phyloP scores from a whole-genome alignment of 2,888 invertebrate species.

The Strigamia maritima region DNA sequence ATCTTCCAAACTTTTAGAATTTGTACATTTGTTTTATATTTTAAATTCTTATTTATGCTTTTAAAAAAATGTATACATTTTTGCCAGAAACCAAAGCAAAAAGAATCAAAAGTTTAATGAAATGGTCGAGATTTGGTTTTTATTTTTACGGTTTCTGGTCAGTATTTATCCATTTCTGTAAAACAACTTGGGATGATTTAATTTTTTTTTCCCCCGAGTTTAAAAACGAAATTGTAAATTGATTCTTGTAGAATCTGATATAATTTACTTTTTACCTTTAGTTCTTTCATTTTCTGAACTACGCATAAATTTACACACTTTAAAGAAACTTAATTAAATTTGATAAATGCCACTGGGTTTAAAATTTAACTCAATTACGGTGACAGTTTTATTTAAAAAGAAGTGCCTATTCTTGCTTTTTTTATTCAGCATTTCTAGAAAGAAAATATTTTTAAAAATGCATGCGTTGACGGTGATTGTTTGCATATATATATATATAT shows the following conservation, averaged over 20 bases:
- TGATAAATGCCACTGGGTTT: neutral
- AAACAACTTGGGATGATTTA: neutral
- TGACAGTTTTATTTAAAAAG: neutral
- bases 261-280: neutral
- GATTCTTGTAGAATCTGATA: constrained; percentile 21
- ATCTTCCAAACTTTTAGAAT: neutral
- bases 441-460: constrained; percentile 14
- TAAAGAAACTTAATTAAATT: neutral
- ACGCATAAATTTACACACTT: neutral
- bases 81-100: neutral
- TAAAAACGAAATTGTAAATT: neutral
- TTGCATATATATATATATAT: too few relatives aligned
- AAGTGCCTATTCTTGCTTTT: constrained; percentile 21
- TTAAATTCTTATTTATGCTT: neutral
- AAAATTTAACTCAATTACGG: neutral
- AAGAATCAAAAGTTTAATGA: neutral
- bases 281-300: neutral
- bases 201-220: constrained; percentile 6
- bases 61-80: neutral
- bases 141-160: neutral
- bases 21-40: constrained; percentile 12
- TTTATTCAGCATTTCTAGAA: constrained; percentile 12
- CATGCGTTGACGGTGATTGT: neutral
- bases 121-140: neutral
- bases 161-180: neutral